A percentile compares a stretch with the other conserved stretches of the same genome.
phyloP scores from a whole-genome alignment of 2,888 invertebrate species.

The Andricus curvator region DNA sequence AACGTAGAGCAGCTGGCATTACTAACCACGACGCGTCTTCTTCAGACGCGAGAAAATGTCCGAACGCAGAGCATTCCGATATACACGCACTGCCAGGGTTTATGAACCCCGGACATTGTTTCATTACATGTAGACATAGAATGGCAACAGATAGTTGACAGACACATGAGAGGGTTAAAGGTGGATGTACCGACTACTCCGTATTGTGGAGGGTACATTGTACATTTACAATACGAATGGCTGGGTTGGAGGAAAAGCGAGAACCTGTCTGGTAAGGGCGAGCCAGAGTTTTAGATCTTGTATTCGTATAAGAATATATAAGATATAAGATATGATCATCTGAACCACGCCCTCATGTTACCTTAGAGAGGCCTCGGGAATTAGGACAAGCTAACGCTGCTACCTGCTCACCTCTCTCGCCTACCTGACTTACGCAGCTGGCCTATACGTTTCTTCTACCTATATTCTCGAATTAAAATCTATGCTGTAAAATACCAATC shows the following conservation, averaged over 20 bases:
- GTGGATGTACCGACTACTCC: not conserved
- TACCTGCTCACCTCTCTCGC: constrained; percentile 54
- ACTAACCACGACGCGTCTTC: constrained; percentile 17
- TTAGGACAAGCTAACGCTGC: constrained; percentile 54
- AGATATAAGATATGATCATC: constrained; percentile 6
- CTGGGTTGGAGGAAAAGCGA: constrained; percentile 7
- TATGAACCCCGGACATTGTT: constrained; percentile 27
- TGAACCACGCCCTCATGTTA: constrained; percentile 35
- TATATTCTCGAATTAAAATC: not conserved
- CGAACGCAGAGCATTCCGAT: not conserved
- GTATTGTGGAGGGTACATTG: not conserved
- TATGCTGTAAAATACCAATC: not conserved
- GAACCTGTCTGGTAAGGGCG: constrained; percentile 14
- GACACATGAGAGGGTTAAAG: constrained; percentile 17
- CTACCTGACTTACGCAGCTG: constrained; percentile 60
- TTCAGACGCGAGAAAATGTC: constrained; percentile 24
- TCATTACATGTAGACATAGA: constrained; percentile 2
- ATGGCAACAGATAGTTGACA: constrained; percentile 13
- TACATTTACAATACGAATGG: not conserved
- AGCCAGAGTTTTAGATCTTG: not conserved
- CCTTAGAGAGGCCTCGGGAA: constrained; percentile 30
- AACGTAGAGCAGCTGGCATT: constrained; percentile 11
- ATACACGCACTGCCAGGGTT: constrained; percentile 6
- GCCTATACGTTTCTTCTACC: not conserved
- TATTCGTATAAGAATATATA: constrained; percentile 23